Conservation (phyloP, 1,140 invertebrate genomes). For the Microplitis mediator region DNA sequence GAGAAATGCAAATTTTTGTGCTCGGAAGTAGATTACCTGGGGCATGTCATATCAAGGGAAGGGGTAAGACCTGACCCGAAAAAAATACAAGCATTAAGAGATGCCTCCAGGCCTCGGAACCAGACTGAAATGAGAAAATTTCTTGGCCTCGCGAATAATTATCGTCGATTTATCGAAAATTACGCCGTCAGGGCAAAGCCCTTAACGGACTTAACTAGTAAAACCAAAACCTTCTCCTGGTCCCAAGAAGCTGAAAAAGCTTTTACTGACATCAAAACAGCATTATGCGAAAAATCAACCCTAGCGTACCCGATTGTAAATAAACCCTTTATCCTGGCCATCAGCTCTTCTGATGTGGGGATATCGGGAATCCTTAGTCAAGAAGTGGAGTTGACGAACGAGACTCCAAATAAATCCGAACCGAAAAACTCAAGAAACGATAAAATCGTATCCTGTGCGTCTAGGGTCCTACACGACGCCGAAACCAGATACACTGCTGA, state of each 20-base stretch:
- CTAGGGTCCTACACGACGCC: slow-evolving; percentile 35
- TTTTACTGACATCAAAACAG: no score
- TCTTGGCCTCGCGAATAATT: not conserved
- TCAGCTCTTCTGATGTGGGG: no score
- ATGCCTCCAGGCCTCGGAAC: not conserved
- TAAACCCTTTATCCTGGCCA: no score
- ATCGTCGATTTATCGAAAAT: not conserved
- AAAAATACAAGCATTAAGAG: not conserved
- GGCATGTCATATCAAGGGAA: not conserved
- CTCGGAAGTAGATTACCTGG: slow-evolving; percentile 45
- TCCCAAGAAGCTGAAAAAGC: not conserved
- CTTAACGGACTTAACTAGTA: not conserved
- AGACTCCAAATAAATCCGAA: not conserved
- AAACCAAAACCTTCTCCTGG: not conserved
- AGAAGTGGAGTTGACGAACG: no score
- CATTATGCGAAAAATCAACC: no score
- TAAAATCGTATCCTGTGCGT: slow-evolving; percentile 29
- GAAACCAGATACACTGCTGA: slow-evolving; percentile 40
- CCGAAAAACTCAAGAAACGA: not conserved
- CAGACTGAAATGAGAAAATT: slow-evolving; percentile 5
- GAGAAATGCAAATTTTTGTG: slow-evolving; percentile 21
- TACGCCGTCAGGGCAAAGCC: not conserved
- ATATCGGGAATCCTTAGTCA: no score
- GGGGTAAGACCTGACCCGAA: not conserved
- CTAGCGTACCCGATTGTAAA: no score